A percentile compares a stretch with the other conserved stretches of the same genome.
phyloP scores from a whole-genome alignment of 2,113 vertebrate species.

The Anhinga rufa region DNA sequence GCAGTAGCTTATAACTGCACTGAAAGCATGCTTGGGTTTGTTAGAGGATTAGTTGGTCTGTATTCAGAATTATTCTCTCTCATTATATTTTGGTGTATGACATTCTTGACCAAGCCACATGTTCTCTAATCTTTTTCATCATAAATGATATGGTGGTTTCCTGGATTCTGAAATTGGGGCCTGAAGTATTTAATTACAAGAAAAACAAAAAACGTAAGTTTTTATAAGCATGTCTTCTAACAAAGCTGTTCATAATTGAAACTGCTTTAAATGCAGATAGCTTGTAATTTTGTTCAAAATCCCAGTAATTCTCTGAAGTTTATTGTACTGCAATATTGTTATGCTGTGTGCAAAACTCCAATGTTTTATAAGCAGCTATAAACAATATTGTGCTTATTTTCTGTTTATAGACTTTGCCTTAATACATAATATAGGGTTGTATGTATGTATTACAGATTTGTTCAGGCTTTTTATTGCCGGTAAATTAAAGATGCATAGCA shows the following conservation, averaged over 20 bases:
- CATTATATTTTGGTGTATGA: neutral
- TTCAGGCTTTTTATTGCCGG: neutral
- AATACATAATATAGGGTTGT: neutral
- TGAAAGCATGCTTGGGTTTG: conserved; percentile 15
- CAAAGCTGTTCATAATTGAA: neutral
- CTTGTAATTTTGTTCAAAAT: neutral
- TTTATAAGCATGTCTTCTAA: neutral
- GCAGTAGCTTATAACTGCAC: conserved; percentile 25
- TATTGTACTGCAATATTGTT: neutral
- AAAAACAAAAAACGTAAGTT: neutral
- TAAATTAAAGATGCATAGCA: neutral
- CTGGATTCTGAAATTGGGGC: conserved; percentile 9
- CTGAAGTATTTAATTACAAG: conserved; percentile 1
- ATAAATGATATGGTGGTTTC: conserved; percentile 3
- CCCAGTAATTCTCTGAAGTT: neutral
- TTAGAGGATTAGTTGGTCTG: conserved; percentile 15
- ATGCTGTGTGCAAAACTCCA: neutral
- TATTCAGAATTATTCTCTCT: neutral
- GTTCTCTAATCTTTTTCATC: neutral
- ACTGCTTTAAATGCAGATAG: neutral
- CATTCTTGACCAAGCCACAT: neutral
- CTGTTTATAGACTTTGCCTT: conserved; percentile 50
- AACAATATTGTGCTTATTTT: conserved; percentile 2
- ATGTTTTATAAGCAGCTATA: conserved; percentile 1
- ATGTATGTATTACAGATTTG: neutral